phyloP scores from a whole-genome alignment of 2,113 vertebrate species.

The Malurus elegans region DNA sequence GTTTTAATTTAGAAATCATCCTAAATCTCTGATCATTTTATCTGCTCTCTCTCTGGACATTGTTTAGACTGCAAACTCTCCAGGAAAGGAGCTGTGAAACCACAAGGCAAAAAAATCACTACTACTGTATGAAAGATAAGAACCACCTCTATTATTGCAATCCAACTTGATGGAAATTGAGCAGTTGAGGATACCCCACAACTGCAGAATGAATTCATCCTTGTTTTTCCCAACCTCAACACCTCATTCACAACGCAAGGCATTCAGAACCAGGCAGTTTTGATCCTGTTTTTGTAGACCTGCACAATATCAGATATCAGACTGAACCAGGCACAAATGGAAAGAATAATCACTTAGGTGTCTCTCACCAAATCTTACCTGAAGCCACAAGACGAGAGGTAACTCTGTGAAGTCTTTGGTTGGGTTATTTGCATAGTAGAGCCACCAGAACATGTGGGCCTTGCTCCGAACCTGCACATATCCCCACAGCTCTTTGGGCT shows the following conservation, averaged over 20 bases:
- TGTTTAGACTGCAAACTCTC: neutral
- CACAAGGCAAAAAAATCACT: neutral
- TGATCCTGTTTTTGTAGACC: neutral
- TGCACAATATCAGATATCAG: neutral
- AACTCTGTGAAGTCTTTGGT: slow-evolving; percentile 74
- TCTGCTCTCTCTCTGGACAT: neutral
- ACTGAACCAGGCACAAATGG: neutral
- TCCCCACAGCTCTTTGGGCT: slow-evolving; percentile 80
- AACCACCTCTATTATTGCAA: neutral
- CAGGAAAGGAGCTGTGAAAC: neutral
- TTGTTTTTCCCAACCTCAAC: neutral
- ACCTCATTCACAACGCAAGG: neutral
- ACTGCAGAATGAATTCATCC: neutral
- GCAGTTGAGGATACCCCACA: neutral
- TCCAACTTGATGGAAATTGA: neutral
- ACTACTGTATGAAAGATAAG: neutral
- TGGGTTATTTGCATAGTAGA: slow-evolving; percentile 82
- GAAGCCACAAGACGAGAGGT: slow-evolving; percentile 94
- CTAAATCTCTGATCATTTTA: neutral
- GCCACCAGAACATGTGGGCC: slow-evolving; percentile 98
- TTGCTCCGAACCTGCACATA: slow-evolving; percentile 87
- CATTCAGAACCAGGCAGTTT: neutral
- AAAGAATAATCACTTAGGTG: neutral
- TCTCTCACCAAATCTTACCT: slow-evolving; percentile 73
- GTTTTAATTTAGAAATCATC: neutral